phyloP scores from a whole-genome alignment of 2,113 vertebrate genomes.

The Pomatorhinus ruficollis region DNA sequence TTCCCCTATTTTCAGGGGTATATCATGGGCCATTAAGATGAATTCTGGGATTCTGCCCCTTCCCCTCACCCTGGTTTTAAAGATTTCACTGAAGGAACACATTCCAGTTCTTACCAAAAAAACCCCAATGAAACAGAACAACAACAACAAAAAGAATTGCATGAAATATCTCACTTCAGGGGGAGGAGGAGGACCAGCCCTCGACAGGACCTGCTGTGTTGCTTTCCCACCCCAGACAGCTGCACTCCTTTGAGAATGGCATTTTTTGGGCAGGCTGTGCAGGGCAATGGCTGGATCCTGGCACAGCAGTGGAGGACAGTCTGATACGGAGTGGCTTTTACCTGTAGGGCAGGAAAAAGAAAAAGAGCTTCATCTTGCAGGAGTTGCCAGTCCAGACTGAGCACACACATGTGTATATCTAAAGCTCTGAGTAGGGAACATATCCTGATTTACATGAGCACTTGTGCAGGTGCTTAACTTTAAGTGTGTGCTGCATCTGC shows the following conservation, averaged over 20 bases:
- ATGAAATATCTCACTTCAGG: neutral
- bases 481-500: neutral
- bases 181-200: neutral
- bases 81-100: neutral
- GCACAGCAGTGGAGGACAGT: neutral
- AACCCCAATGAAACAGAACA: neutral
- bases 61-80: neutral
- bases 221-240: neutral
- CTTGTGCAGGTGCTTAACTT: neutral
- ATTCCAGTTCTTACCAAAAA: neutral
- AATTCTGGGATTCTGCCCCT: neutral
- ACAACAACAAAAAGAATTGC: neutral
- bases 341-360: neutral
- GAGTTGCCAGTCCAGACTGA: neutral
- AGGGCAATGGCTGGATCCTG: neutral
- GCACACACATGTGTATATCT: neutral
- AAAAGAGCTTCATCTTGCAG: neutral
- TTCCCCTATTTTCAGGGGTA: conserved; percentile 56
- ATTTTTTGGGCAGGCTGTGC: neutral
- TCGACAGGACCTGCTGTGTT: accelerated
- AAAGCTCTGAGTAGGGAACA: neutral
- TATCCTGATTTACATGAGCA: neutral
- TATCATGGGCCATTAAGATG: neutral
- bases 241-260: neutral
- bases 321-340: neutral